Evolutionary conservation across 2,797 vertebrate genomes (phyloP), one percentile per base, ranked within the genome.

Genomic region (Anguilla marmorata): DNA sequence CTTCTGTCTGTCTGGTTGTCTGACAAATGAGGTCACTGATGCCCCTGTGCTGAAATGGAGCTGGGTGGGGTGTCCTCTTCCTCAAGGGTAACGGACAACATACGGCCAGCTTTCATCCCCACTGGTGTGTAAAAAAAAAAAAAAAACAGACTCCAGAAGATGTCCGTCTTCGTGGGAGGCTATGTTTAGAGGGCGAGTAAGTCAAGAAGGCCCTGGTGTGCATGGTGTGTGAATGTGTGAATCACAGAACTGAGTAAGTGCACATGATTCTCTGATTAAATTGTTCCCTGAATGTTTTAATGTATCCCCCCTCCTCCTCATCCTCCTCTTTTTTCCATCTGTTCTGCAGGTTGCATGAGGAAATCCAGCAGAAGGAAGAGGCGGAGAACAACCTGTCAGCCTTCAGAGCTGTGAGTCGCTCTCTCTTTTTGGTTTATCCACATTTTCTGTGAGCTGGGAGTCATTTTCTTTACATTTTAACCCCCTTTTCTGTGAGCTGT

Each of bases 361-460:
- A 99, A 94, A 98, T 99, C 60, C 94, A 97, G 7, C 95, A 97
- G 88, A 98, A 95, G 90, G 98, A 99, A 90, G 98, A 99, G 19
- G 98, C 98, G 19, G 98, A 99, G 91, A 98, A 97, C 93, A 99
- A 97, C 92, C 92, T 99, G 24, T 95, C 97, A 87, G 97, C 97
- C 86, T 99, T 99, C 96, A 96, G 98, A 94, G 96, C 97, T 2
- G 98, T 99, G 92, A 96, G 96, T 96, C 84, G 16, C 1, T 37
- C 37, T 24, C 21, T 16, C 48, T 41, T 24, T 11, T 30, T 0
- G 16, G 12, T 56, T 56, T 56, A 56, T 56, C 2, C 54, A 6
- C 9, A 1, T 56, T 56, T 56, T 1, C 9, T 56, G 37, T 1
- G 98, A 94, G 96, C 97, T 2, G 98, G 99, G 92, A 96, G 96